Percentiles rank a stretch among this genome's conserved stretches.
Evolutionary conservation across 2,113 vertebrate genomes (phyloP).

Genomic region (Jaculus jaculus): DNA sequence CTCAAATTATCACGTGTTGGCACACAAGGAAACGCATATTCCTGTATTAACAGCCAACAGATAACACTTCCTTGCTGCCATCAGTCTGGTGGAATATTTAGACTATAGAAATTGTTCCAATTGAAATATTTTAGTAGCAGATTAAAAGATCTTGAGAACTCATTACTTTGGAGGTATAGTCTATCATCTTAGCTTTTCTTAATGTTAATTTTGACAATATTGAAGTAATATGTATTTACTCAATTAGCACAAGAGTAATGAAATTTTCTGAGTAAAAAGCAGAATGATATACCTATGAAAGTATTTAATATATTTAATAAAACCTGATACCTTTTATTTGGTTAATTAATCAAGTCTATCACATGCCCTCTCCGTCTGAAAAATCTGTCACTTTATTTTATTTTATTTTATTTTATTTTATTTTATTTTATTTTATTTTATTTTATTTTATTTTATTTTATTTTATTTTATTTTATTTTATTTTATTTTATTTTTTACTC

Average conservation of each 20-base stretch:
- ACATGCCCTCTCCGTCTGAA: too few species aligned
- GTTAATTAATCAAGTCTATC: too few species aligned
- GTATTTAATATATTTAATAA: not conserved
- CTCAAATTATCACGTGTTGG: too few species aligned
- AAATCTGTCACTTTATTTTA: too few species aligned
- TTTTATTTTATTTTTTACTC: too few species aligned
- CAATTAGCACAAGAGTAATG: not conserved
- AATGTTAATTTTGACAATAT: not conserved
- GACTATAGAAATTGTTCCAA: not conserved
- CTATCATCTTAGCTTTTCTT: not conserved
- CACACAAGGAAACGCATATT: too few species aligned
- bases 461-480: too few species aligned
- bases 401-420: too few species aligned
- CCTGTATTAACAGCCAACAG: too few species aligned
- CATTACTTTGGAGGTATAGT: not conserved
- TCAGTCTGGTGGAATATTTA: not conserved
- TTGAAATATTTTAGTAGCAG: not conserved
- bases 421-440: too few species aligned
- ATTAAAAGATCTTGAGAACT: not conserved
- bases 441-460: too few species aligned
- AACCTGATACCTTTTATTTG: not conserved
- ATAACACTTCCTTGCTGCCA: too few species aligned
- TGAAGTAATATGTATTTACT: not conserved
- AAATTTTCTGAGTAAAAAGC: not conserved
- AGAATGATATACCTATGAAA: not conserved